These are phyloP conservation scores for Homalodisca vitripennis DNA, from an alignment of 1,140 invertebrate species.

Conservation along the genomic window DNA sequence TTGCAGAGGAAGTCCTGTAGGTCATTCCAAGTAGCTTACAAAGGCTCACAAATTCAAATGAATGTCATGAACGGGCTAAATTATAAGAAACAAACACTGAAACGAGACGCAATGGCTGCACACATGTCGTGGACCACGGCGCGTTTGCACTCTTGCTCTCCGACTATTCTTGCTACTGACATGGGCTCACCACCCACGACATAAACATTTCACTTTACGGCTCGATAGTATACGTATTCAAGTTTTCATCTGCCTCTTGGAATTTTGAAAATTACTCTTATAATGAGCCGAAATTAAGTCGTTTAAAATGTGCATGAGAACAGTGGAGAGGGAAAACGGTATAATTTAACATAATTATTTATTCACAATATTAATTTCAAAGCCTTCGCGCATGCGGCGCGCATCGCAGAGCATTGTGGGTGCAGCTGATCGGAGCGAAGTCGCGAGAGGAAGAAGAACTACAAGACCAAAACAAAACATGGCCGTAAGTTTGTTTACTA, in stretches of 20 bases:
- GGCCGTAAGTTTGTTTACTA: not conserved
- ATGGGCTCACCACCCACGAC: constrained; percentile 16
- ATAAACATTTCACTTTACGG: constrained; percentile 4
- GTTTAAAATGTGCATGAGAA: no score
- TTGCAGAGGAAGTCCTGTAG: no score
- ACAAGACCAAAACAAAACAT: not conserved
- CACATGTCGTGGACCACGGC: constrained; percentile 9
- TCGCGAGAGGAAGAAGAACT: constrained; percentile 5
- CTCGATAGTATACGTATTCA: no score
- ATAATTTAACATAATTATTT: constrained; percentile 6
- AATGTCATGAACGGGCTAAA: no score
- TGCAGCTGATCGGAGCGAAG: constrained; percentile 4
- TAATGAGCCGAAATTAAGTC: no score
- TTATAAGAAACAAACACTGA: not conserved
- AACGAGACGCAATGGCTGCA: constrained; percentile 22
- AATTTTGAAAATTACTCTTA: not conserved
- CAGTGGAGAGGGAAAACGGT: no score
- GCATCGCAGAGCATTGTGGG: constrained; percentile 16
- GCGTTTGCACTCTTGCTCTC: constrained; percentile 5
- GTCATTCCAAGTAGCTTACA: no score
- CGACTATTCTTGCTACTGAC: constrained; percentile 23
- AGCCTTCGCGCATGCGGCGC: constrained; percentile 16
- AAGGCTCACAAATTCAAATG: no score
- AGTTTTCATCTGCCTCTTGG: no score
- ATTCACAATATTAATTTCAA: constrained; percentile 21